Conservation (phyloP, 2,113 vertebrate species). For the Azemiops feae region DNA sequence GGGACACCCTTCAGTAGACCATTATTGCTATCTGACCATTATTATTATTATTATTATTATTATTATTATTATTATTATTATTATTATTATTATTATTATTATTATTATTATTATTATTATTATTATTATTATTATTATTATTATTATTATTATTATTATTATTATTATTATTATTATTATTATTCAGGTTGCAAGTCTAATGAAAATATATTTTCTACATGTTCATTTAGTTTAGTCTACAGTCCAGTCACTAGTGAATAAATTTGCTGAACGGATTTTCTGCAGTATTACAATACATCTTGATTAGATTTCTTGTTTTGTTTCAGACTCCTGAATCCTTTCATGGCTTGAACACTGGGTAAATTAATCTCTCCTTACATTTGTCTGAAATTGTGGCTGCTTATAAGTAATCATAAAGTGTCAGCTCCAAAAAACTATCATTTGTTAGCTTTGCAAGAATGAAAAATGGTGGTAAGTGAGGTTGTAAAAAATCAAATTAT, state of each 20-base stretch:
- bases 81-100: not conserved
- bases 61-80: not conserved
- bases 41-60: not conserved
- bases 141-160: not conserved
- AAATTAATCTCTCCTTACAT: slow-evolving; percentile 60
- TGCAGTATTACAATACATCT: slow-evolving; percentile 9
- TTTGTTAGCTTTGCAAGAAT: slow-evolving; percentile 65
- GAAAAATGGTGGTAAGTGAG: slow-evolving; percentile 69
- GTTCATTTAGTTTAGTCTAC: slow-evolving; percentile 34
- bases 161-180: not conserved
- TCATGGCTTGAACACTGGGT: slow-evolving; percentile 31
- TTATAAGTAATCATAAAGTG: slow-evolving; percentile 67
- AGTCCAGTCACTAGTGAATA: slow-evolving; percentile 26
- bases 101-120: not conserved
- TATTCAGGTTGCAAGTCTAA: not conserved
- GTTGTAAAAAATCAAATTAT: slow-evolving; percentile 75
- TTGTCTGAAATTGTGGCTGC: slow-evolving; percentile 51
- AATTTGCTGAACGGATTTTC: slow-evolving; percentile 36
- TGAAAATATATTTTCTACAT: not conserved
- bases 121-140: not conserved
- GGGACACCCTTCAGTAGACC: not conserved
- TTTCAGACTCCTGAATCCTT: slow-evolving; percentile 17
- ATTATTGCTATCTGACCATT: not conserved
- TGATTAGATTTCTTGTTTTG: slow-evolving; percentile 10
- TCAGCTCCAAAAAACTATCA: slow-evolving; percentile 66